Conservation (phyloP, 1,140 invertebrate species). For the Sarcophaga bullata region DNA sequence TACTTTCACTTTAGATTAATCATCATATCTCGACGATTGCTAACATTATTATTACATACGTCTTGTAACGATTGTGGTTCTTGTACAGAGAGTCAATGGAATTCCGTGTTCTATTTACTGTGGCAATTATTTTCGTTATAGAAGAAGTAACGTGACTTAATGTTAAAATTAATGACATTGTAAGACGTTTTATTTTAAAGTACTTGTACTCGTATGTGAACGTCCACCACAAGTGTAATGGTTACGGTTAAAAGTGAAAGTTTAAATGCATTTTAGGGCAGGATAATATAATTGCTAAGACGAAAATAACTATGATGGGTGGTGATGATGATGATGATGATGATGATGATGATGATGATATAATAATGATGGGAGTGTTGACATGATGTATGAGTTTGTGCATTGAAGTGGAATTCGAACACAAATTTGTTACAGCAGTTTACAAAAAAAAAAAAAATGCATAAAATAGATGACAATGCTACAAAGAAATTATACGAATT, state of each 20-base stretch:
- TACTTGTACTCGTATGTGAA: background rate
- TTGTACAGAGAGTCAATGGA: background rate
- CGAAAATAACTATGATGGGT: background rate
- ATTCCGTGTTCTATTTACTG: background rate
- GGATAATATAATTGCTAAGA: background rate
- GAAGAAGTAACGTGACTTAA: too few relatives aligned
- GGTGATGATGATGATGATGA: background rate
- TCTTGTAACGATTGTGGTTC: background rate
- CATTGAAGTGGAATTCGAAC: too few relatives aligned
- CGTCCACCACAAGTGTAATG: background rate
- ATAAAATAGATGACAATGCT: too few relatives aligned
- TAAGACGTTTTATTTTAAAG: too few relatives aligned
- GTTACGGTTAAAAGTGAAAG: background rate
- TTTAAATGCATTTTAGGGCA: background rate
- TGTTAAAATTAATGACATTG: too few relatives aligned
- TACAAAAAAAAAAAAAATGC: too few relatives aligned
- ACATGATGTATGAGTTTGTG: too few relatives aligned
- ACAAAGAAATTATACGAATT: too few relatives aligned
- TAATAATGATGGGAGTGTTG: too few relatives aligned
- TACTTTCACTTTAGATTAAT: conserved; percentile 39
- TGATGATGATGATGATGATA: background rate
- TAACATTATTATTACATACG: background rate
- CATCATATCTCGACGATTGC: conserved; percentile 11
- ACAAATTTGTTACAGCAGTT: too few relatives aligned
- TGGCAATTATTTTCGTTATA: background rate